Evolutionary conservation across 2,888 invertebrate species (phyloP).

Genomic region (Mesorhabditis sp.): DNA sequence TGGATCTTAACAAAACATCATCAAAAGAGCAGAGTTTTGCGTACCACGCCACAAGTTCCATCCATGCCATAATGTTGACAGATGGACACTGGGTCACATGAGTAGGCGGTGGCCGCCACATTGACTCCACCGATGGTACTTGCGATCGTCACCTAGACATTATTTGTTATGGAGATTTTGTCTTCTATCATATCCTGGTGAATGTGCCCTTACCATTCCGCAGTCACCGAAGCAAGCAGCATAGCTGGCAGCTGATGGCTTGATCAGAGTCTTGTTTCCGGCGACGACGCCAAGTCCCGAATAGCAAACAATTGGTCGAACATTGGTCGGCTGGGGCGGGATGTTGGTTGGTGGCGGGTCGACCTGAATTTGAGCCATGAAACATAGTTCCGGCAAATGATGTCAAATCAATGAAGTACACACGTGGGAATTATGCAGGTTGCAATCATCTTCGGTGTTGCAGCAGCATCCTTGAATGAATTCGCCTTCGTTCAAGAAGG

Average conservation of each 20-base stretch:
- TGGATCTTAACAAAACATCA: background rate
- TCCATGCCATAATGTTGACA: conserved; percentile 18
- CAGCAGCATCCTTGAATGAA: background rate
- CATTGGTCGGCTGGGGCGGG: conserved; percentile 17
- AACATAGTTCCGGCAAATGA: background rate
- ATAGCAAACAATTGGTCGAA: conserved; percentile 17
- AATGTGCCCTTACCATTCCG: background rate
- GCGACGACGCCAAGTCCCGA: background rate
- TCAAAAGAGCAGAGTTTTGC: background rate
- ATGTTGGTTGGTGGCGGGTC: background rate
- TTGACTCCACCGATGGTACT: no score
- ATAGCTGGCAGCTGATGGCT: background rate
- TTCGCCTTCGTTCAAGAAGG: background rate
- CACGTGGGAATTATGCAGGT: background rate
- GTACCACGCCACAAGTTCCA: background rate
- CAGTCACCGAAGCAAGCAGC: background rate
- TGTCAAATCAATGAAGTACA: background rate
- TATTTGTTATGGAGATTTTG: no score
- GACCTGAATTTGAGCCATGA: background rate
- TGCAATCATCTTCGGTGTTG: conserved; percentile 1
- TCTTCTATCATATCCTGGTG: no score
- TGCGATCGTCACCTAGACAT: no score
- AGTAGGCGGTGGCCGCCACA: conserved; percentile 19
- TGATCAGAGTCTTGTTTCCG: background rate
- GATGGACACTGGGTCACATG: conserved; percentile 24